Percentiles rank a stretch among this genome's conserved stretches.
Conservation (phyloP, 1,140 invertebrate genomes). For the Paramacrobiotus metropolitanus region DNA sequence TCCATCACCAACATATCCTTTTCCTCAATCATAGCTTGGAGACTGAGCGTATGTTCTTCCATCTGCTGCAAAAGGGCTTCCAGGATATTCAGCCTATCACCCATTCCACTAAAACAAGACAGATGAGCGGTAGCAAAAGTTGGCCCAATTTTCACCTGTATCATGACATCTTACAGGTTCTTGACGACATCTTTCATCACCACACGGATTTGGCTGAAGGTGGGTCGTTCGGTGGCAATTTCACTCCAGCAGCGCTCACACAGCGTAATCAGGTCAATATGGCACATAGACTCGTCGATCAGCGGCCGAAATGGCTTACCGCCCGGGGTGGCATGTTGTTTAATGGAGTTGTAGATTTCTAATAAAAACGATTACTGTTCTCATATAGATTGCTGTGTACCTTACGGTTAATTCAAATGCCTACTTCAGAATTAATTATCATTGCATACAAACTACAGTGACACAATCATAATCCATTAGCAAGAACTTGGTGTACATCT, state of each 20-base stretch:
- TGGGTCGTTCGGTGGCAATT: not conserved
- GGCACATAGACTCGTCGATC: not conserved
- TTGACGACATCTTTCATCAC: not conserved
- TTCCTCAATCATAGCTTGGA: constrained; percentile 81
- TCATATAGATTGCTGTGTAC: too few relatives aligned
- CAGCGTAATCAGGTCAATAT: not conserved
- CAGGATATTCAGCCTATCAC: constrained; percentile 61
- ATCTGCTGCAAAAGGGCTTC: constrained; percentile 89
- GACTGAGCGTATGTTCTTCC: constrained; percentile 92
- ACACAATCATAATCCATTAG: too few relatives aligned
- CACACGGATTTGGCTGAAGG: not conserved
- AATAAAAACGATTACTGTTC: too few relatives aligned
- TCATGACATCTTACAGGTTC: not conserved
- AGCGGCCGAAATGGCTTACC: not conserved
- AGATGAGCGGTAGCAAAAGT: not conserved
- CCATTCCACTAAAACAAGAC: constrained; percentile 7
- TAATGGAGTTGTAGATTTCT: not conserved
- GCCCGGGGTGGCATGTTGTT: not conserved
- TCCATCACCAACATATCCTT: constrained; percentile 80
- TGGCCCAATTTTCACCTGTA: too few relatives aligned
- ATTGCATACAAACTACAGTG: too few relatives aligned
- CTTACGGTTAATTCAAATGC: too few relatives aligned
- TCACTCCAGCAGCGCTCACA: not conserved
- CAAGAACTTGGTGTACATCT: not conserved
- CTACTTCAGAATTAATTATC: not conserved